phyloP scores from a whole-genome alignment of 2,113 vertebrate species.

The Mormyrus lacerda region DNA sequence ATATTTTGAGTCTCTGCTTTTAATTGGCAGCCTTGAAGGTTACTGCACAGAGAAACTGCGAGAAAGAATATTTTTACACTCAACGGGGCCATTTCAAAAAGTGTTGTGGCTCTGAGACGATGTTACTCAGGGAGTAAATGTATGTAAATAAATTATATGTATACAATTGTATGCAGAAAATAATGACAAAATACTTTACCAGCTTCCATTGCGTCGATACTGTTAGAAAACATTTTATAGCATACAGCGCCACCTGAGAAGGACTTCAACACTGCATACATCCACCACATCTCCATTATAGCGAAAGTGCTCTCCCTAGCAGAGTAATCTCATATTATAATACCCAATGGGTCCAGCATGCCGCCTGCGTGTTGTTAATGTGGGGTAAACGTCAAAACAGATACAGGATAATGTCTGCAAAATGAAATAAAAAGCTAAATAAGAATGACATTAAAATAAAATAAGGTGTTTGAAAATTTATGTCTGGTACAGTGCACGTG shows the following conservation, averaged over 20 bases:
- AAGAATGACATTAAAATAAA: neutral
- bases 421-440: neutral
- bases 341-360: neutral
- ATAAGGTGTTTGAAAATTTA: neutral
- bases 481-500: neutral
- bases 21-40: neutral
- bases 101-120: neutral
- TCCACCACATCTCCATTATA: neutral
- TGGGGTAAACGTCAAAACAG: neutral
- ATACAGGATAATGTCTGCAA: neutral
- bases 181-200: neutral
- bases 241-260: neutral
- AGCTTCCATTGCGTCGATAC: neutral
- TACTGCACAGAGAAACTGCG: neutral
- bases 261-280: neutral
- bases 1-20: conserved; percentile 26
- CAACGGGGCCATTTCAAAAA: neutral
- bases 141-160: no score
- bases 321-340: neutral
- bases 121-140: neutral
- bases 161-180: neutral
- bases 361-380: neutral
- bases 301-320: neutral
- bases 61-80: conserved; percentile 1
- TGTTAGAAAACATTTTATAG: neutral